Conservation (phyloP, 2,113 vertebrate genomes). For the Struthio camelus region DNA sequence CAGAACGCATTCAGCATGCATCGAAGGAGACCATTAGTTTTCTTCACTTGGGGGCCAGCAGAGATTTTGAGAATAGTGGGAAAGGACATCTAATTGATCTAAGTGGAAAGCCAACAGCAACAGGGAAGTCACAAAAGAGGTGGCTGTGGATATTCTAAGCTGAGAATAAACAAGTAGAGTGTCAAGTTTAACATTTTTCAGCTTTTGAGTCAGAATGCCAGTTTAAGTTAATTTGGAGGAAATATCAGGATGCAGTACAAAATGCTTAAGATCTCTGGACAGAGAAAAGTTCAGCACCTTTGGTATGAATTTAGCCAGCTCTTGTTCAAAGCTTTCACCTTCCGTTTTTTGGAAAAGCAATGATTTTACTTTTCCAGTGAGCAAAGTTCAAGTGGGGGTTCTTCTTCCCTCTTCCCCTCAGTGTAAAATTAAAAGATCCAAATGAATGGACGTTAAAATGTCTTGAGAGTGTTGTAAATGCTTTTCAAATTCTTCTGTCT, state of each 20-base stretch:
- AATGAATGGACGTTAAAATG: background rate
- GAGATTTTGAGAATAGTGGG: constrained; percentile 18
- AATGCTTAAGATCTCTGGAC: background rate
- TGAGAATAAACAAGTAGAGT: constrained; percentile 26
- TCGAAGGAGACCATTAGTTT: constrained; percentile 25
- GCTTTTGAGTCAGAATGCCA: background rate
- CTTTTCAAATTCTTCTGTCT: background rate
- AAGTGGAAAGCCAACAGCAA: constrained; percentile 16
- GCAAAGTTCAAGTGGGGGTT: background rate
- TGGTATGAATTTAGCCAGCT: background rate
- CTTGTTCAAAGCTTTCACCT: background rate
- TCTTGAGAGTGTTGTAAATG: background rate
- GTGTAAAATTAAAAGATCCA: background rate
- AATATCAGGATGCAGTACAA: constrained; percentile 17
- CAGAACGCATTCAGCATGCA: background rate
- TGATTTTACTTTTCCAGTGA: background rate
- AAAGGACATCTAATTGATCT: constrained; percentile 14
- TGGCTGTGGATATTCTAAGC: constrained; percentile 4
- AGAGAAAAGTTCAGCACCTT: constrained; percentile 27
- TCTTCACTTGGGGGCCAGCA: constrained; percentile 11
- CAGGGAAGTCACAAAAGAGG: background rate
- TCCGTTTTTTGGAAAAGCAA: constrained; percentile 3
- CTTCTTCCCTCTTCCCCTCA: background rate
- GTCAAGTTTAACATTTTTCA: constrained; percentile 21
- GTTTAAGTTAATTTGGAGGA: constrained; percentile 34